phyloP scores from a whole-genome alignment of 2,797 vertebrate species.

The Nyctalus aviator region DNA sequence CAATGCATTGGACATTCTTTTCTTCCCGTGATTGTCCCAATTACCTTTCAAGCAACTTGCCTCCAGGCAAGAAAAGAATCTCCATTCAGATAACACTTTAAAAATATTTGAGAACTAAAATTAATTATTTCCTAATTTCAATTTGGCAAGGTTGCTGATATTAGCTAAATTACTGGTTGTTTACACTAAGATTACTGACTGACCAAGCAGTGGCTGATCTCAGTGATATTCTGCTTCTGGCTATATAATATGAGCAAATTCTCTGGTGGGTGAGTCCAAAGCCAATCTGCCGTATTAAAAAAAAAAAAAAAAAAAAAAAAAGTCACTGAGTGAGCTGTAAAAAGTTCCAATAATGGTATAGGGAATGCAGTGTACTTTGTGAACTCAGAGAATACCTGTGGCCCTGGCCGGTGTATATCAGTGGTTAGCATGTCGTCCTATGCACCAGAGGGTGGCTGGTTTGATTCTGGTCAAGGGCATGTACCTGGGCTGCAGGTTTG shows the following conservation, averaged over 20 bases:
- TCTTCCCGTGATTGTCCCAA: neutral
- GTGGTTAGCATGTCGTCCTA: too few relatives aligned
- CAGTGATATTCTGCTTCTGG: neutral
- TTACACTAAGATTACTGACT: neutral
- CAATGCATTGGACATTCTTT: neutral
- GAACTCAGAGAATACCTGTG: neutral
- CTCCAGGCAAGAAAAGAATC: slow-evolving; percentile 14
- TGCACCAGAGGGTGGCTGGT: too few relatives aligned
- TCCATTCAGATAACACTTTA: neutral
- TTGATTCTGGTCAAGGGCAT: too few relatives aligned
- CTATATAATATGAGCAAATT: too few relatives aligned
- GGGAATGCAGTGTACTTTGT: neutral
- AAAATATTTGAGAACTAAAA: slow-evolving; percentile 35
- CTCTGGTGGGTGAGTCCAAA: slow-evolving; percentile 12
- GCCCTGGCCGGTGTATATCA: too few relatives aligned
- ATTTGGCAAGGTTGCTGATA: neutral
- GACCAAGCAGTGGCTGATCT: neutral
- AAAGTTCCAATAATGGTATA: slow-evolving; percentile 3
- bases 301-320: neutral
- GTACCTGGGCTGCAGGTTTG: too few relatives aligned
- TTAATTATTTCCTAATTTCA: neutral
- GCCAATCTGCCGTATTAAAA: neutral
- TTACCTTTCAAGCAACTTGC: neutral
- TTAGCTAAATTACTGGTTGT: neutral
- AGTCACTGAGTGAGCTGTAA: slow-evolving; percentile 10